These are phyloP conservation scores for Eledona agricola DNA, from an alignment of 2,888 invertebrate genomes.

Conservation along the genomic window DNA sequence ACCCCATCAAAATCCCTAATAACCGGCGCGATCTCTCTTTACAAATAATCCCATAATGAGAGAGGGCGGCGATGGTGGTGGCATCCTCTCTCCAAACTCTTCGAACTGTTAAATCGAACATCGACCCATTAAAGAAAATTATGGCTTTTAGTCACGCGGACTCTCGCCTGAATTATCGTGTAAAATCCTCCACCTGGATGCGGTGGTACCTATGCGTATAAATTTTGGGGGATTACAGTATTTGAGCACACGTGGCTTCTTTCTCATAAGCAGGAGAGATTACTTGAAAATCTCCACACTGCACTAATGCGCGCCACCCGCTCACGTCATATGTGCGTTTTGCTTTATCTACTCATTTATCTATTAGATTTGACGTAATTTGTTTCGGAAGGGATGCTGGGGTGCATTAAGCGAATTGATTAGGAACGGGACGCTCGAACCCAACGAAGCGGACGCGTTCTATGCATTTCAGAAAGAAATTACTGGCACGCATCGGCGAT, in stretches of 20 bases:
- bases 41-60: too few species aligned
- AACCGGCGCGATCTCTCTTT: conserved; percentile 2
- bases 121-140: conserved; percentile 17
- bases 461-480: too few species aligned
- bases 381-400: conserved; percentile 43
- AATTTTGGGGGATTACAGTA: conserved; percentile 45
- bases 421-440: too few species aligned
- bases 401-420: too few species aligned
- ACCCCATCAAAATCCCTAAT: conserved; percentile 7
- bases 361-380: conserved; percentile 51
- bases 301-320: conserved; percentile 29
- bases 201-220: too few species aligned
- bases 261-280: conserved; percentile 12
- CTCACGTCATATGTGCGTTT: conserved; percentile 25
- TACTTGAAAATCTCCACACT: conserved; percentile 23
- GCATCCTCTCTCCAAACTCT: conserved; percentile 3
- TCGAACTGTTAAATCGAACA: conserved; percentile 3
- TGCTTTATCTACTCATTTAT: conserved; percentile 49
- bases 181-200: conserved; percentile 51
- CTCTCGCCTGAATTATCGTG: conserved; percentile 53
- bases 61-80: too few species aligned
- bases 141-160: conserved; percentile 37
- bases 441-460: too few species aligned
- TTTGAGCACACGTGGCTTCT: conserved; percentile 21
- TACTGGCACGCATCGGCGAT: too few species aligned